A percentile compares a stretch with the other conserved stretches of the same genome.
Conservation (phyloP, 2,113 vertebrate species). For the cattle (Bos taurus) region DNA sequence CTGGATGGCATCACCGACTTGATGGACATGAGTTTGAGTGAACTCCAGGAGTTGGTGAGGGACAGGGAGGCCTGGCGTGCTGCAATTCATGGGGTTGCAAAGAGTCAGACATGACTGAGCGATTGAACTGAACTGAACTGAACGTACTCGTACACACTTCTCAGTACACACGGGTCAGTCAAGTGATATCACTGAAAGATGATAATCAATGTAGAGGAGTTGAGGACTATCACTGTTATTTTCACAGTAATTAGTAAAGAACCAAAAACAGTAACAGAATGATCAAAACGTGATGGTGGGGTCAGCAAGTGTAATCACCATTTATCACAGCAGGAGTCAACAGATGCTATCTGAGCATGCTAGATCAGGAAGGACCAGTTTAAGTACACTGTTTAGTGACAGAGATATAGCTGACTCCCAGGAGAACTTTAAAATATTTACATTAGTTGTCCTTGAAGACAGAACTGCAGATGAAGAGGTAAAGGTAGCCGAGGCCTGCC, state of each 20-base stretch:
- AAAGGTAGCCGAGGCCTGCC: neutral
- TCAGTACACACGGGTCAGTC: neutral
- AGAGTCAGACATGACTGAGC: too few relatives aligned
- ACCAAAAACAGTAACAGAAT: neutral
- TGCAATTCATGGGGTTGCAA: too few relatives aligned
- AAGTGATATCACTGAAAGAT: neutral
- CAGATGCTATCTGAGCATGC: neutral
- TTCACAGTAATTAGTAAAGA: neutral
- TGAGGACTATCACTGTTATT: neutral
- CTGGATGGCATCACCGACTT: too few relatives aligned
- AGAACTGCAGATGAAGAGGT: neutral
- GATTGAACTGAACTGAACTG: too few relatives aligned
- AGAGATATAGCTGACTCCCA: neutral
- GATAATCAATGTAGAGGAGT: neutral
- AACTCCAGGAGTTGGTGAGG: too few relatives aligned
- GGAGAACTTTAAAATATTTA: neutral
- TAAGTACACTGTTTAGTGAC: neutral
- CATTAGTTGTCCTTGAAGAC: neutral
- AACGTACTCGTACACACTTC: neutral
- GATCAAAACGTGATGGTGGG: neutral
- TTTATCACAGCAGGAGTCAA: neutral
- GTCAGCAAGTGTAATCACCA: neutral
- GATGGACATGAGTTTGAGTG: too few relatives aligned
- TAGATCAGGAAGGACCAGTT: neutral
- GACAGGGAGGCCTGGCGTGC: too few relatives aligned